Base-by-base conservation (phyloP, 64 coral and sea anemone genomes). In the Stichodactyla mertensii region DNA sequence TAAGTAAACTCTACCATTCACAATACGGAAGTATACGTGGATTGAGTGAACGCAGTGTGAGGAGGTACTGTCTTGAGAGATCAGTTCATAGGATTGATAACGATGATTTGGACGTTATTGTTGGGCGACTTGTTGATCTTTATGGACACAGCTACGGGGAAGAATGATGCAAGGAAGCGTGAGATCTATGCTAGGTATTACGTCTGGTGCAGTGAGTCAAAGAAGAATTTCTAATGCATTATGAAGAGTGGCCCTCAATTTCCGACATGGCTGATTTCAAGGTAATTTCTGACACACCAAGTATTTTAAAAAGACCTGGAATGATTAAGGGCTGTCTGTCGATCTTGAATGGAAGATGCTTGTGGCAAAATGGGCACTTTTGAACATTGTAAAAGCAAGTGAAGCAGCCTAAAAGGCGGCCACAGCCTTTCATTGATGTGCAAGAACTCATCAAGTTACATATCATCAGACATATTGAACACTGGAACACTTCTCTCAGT, bases 161-260 rank as follows among this genome's bases (percentile, higher is more conserved):
- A 8, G 24, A 51, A 88, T 78, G 87, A 57, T 88, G 15, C 58
- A 88, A 62, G 87, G 87, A 88, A 80, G 70, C 70, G 20, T 86
- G 10, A 86, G 57, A 24, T 55, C 83, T n/a, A 84, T 84, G 83
- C 83, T 84, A 54, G 83, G 83, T 16, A 58, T 84, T 27, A 86
- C 84, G 18, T 22, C 14, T 18, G 84, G 84, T 19, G 84, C 52
- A 8, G 31, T 82, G 11, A 80, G 71, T 14, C 71, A 79, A 61
- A 81, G 77, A 70, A 79, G 52, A 79, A 81, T 88, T 58, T 55
- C 71, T 9, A 55, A 55, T 51, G 22, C 20, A 9, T 82, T 53
- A 77, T 5, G n/a, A 77, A 15, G 67, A 18, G 13, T 27, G 7
- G 57, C 57, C 57, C 14, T 58, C 8, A 10, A 59, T 59, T 59